Evolutionary conservation across 2,113 vertebrate species (phyloP).

Genomic region (Conger conger): DNA sequence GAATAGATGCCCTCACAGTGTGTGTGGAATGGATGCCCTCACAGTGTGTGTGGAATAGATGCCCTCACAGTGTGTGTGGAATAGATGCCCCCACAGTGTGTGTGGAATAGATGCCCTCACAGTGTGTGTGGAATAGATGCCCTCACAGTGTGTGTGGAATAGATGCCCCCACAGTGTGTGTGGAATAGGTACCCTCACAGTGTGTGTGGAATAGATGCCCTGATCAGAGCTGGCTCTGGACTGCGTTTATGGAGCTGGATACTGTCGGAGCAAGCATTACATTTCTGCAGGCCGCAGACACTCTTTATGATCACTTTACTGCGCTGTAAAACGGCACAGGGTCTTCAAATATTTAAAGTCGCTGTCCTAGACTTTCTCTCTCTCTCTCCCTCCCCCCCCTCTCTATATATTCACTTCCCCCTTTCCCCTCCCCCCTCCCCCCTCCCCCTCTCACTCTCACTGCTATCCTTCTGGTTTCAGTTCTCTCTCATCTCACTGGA

Average conservation of each 20-base stretch:
- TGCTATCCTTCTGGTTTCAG: background rate
- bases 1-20: background rate
- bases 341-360: background rate
- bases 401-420: background rate
- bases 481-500: background rate
- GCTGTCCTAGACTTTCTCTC: background rate
- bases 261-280: background rate
- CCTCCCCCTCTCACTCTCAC: background rate
- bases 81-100: background rate
- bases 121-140: background rate
- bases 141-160: background rate
- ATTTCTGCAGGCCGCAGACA: background rate
- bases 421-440: no score
- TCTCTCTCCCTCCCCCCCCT: background rate
- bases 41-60: background rate
- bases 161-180: background rate
- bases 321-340: background rate
- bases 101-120: background rate
- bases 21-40: background rate
- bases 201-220: background rate
- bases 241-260: background rate
- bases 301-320: background rate
- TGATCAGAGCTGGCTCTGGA: background rate
- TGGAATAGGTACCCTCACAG: background rate
- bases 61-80: background rate